Percentiles rank a stretch among this genome's conserved stretches.
These are phyloP conservation scores for Pseudomugil tenellus DNA, from an alignment of 2,797 vertebrate species.

Conservation along the genomic window DNA sequence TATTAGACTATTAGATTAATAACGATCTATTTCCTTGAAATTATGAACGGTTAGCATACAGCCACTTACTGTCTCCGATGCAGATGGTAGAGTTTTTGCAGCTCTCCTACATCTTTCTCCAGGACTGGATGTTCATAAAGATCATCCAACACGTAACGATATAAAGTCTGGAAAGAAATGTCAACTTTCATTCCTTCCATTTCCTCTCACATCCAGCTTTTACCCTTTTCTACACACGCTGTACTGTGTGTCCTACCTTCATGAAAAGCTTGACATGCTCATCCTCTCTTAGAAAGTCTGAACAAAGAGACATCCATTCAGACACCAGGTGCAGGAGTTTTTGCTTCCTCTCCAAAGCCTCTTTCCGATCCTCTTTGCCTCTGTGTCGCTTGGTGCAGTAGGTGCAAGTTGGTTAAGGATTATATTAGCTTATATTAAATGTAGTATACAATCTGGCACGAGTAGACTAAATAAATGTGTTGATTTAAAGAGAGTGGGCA, in stretches of 20 bases:
- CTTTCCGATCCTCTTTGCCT: conserved; percentile 88
- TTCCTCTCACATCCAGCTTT: conserved; percentile 12
- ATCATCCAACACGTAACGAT: conserved; percentile 91
- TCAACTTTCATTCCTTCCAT: conserved; percentile 30
- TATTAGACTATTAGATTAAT: not conserved
- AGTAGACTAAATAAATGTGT: conserved; percentile 4
- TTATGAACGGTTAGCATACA: not conserved
- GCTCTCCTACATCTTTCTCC: conserved; percentile 91
- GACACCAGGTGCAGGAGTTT: conserved; percentile 94
- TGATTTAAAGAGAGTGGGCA: conserved; percentile 12
- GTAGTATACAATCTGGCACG: not conserved
- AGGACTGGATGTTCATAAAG: conserved; percentile 92
- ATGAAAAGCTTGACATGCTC: conserved; percentile 93
- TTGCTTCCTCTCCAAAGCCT: conserved; percentile 89
- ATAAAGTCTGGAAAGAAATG: conserved; percentile 87
- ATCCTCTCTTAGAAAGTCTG: conserved; percentile 91
- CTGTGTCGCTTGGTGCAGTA: conserved; percentile 91
- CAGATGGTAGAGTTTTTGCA: conserved; percentile 92
- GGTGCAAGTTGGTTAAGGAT: conserved; percentile 82
- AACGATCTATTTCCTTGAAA: not conserved
- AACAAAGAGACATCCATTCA: conserved; percentile 92
- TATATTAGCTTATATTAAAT: not conserved
- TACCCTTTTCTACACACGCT: conserved; percentile 18
- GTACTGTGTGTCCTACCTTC: conserved; percentile 83
- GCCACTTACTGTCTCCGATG: conserved; percentile 93